Conservation (phyloP, 2,113 vertebrate species). For the Ciconia boyciana region DNA sequence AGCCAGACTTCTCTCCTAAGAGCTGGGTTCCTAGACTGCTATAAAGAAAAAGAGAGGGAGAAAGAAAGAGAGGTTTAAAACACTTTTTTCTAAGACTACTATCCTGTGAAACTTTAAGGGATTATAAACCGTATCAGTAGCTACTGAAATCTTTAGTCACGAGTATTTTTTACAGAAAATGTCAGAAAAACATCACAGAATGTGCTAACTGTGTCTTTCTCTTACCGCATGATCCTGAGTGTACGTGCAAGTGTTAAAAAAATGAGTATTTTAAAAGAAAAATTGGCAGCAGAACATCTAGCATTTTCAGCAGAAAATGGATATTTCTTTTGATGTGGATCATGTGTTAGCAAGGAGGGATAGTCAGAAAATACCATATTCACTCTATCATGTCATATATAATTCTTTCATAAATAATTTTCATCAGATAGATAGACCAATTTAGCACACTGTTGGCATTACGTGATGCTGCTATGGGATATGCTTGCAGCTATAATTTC, state of each 20-base stretch:
- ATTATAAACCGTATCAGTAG: slow-evolving; percentile 1
- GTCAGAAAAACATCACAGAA: slow-evolving; percentile 31
- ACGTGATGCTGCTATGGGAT: background rate
- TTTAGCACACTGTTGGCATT: background rate
- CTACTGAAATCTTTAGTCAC: slow-evolving; percentile 9
- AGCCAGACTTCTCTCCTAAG: background rate
- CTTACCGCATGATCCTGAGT: background rate
- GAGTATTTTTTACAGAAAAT: slow-evolving; percentile 20
- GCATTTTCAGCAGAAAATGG: background rate
- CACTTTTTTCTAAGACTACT: background rate
- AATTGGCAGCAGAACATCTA: slow-evolving; percentile 30
- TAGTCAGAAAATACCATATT: background rate
- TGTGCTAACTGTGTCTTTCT: slow-evolving; percentile 3
- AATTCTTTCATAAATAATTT: background rate
- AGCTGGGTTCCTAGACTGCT: background rate
- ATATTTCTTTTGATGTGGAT: background rate
- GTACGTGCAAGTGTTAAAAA: slow-evolving; percentile 40
- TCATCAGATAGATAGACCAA: background rate
- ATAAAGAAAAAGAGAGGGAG: background rate
- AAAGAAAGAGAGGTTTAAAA: background rate
- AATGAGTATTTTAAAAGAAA: slow-evolving; percentile 10
- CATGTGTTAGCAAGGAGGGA: background rate
- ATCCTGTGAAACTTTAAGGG: slow-evolving; percentile 3
- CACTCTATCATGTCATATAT: background rate
- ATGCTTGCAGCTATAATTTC: background rate